These are phyloP conservation scores for Cylindroiulus punctatus DNA, from an alignment of 2,888 invertebrate species.

Conservation along the genomic window DNA sequence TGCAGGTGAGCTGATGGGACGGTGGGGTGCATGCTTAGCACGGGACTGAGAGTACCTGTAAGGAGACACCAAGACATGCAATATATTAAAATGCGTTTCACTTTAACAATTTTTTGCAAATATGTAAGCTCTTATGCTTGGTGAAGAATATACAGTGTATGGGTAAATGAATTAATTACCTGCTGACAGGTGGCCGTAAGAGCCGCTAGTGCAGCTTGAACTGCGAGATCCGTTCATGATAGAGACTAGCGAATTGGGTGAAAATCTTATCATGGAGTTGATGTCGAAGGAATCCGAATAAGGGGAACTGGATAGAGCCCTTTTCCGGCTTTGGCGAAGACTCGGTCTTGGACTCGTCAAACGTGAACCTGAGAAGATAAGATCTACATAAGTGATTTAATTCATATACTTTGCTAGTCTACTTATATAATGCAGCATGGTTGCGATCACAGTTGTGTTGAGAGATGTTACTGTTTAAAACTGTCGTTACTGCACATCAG, in stretches of 20 bases:
- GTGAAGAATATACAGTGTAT: not conserved
- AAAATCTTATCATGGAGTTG: constrained; percentile 94
- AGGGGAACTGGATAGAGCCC: constrained; percentile 89
- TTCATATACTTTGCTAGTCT: not conserved
- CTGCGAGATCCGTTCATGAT: constrained; percentile 85
- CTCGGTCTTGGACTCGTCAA: constrained; percentile 76
- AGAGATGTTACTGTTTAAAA: not conserved
- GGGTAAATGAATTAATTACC: constrained; percentile 70
- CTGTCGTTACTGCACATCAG: too few relatives aligned
- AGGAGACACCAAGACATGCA: constrained; percentile 14
- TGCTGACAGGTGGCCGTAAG: constrained; percentile 95
- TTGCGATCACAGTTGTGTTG: not conserved
- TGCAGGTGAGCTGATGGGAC: constrained; percentile 73
- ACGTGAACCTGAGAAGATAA: constrained; percentile 70
- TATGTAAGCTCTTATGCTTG: not conserved
- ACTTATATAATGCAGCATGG: not conserved
- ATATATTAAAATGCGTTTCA: not conserved
- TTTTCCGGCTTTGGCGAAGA: constrained; percentile 80
- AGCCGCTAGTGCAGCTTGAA: constrained; percentile 87
- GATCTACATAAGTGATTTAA: not conserved
- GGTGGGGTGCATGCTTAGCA: constrained; percentile 70
- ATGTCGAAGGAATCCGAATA: constrained; percentile 96
- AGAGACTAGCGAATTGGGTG: constrained; percentile 88
- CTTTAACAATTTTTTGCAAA: not conserved
- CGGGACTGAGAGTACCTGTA: constrained; percentile 83